Evolutionary conservation across 2,888 invertebrate species (phyloP).

Genomic region (Exocentrus adspersus): DNA sequence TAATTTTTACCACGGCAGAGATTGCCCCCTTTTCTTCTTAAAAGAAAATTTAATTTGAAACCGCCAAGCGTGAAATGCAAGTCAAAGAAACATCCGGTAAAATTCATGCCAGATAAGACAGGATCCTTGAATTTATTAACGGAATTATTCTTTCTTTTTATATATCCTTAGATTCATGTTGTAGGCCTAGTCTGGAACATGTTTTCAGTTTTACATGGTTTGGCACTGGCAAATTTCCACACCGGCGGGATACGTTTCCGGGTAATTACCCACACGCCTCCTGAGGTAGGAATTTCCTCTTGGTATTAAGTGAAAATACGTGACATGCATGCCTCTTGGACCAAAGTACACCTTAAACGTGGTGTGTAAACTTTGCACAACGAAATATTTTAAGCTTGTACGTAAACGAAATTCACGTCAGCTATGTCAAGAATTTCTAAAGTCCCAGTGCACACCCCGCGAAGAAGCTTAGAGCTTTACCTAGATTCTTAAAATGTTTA

Average conservation of each 20-base stretch:
- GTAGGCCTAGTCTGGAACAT: too few species aligned
- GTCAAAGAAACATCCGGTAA: constrained; percentile 26
- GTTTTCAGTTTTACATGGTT: too few species aligned
- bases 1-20: too few species aligned
- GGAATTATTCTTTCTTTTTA: constrained; percentile 12
- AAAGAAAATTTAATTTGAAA: constrained; percentile 16
- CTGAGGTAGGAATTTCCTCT: neutral
- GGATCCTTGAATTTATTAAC: constrained; percentile 16
- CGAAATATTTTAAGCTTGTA: constrained; percentile 22
- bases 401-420: neutral
- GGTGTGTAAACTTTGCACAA: constrained; percentile 2
- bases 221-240: neutral
- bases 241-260: neutral
- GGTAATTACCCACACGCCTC: neutral
- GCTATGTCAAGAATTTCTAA: constrained; percentile 19
- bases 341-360: constrained; percentile 10
- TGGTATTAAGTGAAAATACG: constrained; percentile 9
- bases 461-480: neutral
- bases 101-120: neutral
- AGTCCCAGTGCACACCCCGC: neutral
- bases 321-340: constrained; percentile 12
- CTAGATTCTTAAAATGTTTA: too few species aligned
- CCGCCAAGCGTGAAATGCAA: constrained; percentile 19
- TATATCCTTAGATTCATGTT: too few species aligned
- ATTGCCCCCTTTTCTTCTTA: too few species aligned